Evolutionary conservation across 2,888 invertebrate species (phyloP), one percentile per base, ranked within the genome.

Genomic region (Beris chalybata): DNA sequence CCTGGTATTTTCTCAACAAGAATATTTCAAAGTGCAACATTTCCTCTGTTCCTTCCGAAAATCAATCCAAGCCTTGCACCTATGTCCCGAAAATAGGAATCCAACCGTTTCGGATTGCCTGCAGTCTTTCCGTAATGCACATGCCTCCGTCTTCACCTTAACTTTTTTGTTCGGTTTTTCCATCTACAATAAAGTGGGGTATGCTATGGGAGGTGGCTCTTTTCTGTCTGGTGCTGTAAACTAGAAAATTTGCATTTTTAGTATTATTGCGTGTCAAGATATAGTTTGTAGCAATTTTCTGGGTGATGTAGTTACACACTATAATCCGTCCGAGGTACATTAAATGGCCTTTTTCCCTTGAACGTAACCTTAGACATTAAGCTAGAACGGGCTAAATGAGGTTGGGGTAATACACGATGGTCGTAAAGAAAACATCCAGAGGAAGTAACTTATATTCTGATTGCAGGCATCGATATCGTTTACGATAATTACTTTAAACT

Each of bases 201-300:
- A 43, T 65, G 5, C 13, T 65, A 50, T 32, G 13, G 50, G 38
- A 13, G 22, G 30, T 52, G 44, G 29, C 12, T 54, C 59, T 66
- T 59, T 66, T 61, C 38, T 54, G 47, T 66, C 66, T 66, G 59
- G 53, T 43, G 58, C 47, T 59, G 47, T 48, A 48, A 61, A 52
- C 15, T 61, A 29, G 61, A 66, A 66, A 67, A 67, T 67, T 67
- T 67, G 64, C 67, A 67, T 67, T 64, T 67, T 67, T 67, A 64
- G 58, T 67, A 54, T 66, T 64, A 67, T 67, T 64, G 67, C 67
- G 67, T 67, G 67, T 64, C 58, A 64, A 64, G 67, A 54, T 58
- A 59, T 58, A 67, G 64, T 64, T 64, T 58, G n/a, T 45, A 58
- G 67, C 58, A 67, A 67, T 67, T 67, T 67, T 64, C 67, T 57